Percentiles rank a stretch among this genome's conserved stretches.
phyloP scores from a whole-genome alignment of 2,113 vertebrate genomes.

The Pluvialis apricaria region DNA sequence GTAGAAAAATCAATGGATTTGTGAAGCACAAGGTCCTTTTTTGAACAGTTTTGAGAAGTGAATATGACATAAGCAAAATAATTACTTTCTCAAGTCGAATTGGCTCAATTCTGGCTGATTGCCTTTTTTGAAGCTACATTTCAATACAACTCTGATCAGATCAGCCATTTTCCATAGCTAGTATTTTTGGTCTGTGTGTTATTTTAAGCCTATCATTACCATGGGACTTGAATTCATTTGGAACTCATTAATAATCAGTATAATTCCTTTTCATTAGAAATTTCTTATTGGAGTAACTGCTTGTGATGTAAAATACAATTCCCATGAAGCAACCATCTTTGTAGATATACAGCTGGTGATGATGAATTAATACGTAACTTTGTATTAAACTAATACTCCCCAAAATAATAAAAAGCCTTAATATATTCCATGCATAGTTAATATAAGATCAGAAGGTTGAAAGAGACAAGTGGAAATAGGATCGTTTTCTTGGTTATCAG shows the following conservation, averaged over 20 bases:
- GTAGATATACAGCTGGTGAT: not conserved
- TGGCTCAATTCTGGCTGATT: not conserved
- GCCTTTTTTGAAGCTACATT: not conserved
- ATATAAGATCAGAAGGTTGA: not conserved
- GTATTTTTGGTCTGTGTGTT: conserved; percentile 22
- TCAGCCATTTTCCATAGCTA: not conserved
- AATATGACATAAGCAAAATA: not conserved
- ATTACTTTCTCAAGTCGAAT: not conserved
- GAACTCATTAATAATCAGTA: conserved; percentile 50
- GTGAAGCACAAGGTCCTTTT: not conserved
- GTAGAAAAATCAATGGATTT: not conserved
- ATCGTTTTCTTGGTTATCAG: not conserved
- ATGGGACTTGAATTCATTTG: conserved; percentile 40
- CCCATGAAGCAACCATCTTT: not conserved
- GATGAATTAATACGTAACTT: not conserved
- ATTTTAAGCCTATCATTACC: conserved; percentile 49
- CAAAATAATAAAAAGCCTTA: conserved; percentile 6
- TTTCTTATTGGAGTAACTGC: not conserved
- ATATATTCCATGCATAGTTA: not conserved
- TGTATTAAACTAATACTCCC: not conserved
- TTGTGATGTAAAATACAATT: conserved; percentile 1
- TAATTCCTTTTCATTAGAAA: conserved; percentile 47
- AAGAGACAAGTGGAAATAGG: not conserved
- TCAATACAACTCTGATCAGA: conserved; percentile 16
- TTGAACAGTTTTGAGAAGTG: not conserved